Evolutionary conservation across 37 sponge, comb jelly and placozoan genomes (phyloP).

Genomic region (Beroe ovata): DNA sequence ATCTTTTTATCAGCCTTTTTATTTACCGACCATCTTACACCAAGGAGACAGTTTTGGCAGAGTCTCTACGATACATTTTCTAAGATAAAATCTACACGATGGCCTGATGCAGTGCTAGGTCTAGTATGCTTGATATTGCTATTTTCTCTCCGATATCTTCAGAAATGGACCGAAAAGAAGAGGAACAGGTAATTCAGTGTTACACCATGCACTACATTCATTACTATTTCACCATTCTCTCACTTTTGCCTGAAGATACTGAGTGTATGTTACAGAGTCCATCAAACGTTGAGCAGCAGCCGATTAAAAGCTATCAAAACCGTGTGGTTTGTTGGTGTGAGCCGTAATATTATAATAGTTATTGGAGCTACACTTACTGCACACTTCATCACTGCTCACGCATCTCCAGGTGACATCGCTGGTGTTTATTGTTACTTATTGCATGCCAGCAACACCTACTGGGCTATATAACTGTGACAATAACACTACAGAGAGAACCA

Average conservation of each 20-base stretch:
- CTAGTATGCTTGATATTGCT: constrained; percentile 10
- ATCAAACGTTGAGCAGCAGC: too few species aligned
- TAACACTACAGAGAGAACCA: too few species aligned
- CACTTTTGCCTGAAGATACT: too few species aligned
- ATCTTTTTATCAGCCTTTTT: too few species aligned
- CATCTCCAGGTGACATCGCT: too few species aligned
- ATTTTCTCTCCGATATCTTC: constrained; percentile 32
- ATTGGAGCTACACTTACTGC: constrained; percentile 26
- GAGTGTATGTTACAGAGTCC: too few species aligned
- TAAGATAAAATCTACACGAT: constrained; percentile 5
- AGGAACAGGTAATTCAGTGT: constrained; percentile 49
- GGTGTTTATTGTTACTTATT: too few species aligned
- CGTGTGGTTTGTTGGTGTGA: constrained; percentile 21
- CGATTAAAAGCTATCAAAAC: not conserved
- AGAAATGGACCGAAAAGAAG: constrained; percentile 41
- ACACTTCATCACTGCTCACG: not conserved
- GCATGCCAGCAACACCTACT: too few species aligned
- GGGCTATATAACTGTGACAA: too few species aligned
- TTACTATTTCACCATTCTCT: too few species aligned
- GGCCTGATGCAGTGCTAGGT: constrained; percentile 62
- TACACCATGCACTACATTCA: too few species aligned
- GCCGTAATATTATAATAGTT: constrained; percentile 47
- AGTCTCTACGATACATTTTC: constrained; percentile 17
- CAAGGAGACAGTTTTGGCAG: constrained; percentile 62
- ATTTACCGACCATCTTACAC: too few species aligned